phyloP scores from a whole-genome alignment of 2,797 vertebrate species.

The Parauchenoglanis ngamensis region DNA sequence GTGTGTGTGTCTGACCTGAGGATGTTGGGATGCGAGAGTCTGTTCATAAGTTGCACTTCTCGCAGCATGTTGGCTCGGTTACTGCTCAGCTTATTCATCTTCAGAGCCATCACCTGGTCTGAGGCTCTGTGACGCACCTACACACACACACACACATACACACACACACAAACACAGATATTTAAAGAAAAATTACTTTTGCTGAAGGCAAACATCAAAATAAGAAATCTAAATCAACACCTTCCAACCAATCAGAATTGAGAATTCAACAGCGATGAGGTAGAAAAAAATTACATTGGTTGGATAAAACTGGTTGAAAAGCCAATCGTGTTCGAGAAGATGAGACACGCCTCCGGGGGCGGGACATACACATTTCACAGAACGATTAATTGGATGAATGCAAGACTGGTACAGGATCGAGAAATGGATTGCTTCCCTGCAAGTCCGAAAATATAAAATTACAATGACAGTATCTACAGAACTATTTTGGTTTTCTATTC shows the following conservation, averaged over 20 bases:
- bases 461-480: neutral
- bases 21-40: conserved; percentile 91
- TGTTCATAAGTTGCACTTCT: conserved; percentile 97
- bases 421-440: neutral
- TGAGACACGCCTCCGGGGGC: too few species aligned
- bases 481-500: too few species aligned
- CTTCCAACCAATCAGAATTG: neutral
- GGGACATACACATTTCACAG: neutral
- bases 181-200: neutral
- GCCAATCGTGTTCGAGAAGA: neutral
- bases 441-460: neutral
- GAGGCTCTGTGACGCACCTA: conserved; percentile 92
- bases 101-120: conserved; percentile 96
- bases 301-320: neutral
- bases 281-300: neutral
- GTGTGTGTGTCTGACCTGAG: conserved; percentile 73
- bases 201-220: neutral
- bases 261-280: neutral
- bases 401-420: neutral
- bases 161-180: neutral
- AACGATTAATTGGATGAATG: neutral
- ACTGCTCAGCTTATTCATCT: conserved; percentile 97
- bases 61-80: conserved; percentile 97
- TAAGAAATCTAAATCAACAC: neutral
- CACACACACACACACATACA: conserved; percentile 43